A percentile compares a stretch with the other conserved stretches of the same genome.
Conservation (phyloP, 2,888 invertebrate genomes). For the Ormyrus pomaceus region DNA sequence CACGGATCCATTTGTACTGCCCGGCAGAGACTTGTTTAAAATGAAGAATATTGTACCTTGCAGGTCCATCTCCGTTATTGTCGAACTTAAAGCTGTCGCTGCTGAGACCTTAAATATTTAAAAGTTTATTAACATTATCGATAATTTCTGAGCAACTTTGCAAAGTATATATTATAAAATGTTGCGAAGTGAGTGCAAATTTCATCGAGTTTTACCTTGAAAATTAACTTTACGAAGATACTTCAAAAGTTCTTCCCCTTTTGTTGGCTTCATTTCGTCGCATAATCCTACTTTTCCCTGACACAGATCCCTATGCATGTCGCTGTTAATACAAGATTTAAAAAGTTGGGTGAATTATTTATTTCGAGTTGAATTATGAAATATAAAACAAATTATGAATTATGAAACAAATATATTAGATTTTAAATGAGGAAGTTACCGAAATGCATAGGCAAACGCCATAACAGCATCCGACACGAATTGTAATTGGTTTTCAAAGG, state of each 20-base stretch:
- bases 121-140: not conserved
- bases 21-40: slow-evolving; percentile 89
- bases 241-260: slow-evolving; percentile 89
- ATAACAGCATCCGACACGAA: slow-evolving; percentile 97
- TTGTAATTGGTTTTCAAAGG: slow-evolving; percentile 95
- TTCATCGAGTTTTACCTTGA: slow-evolving; percentile 80
- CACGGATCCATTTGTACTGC: slow-evolving; percentile 89
- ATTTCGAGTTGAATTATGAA: no score
- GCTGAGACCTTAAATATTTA: slow-evolving; percentile 82
- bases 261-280: slow-evolving; percentile 92
- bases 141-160: not conserved
- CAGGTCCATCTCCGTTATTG: slow-evolving; percentile 93
- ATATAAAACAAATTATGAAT: no score
- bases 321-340: slow-evolving; percentile 76
- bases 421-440: slow-evolving; percentile 76
- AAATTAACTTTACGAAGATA: slow-evolving; percentile 92
- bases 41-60: slow-evolving; percentile 96
- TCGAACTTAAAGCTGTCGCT: slow-evolving; percentile 95
- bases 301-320: slow-evolving; percentile 91
- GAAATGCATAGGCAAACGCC: slow-evolving; percentile 93
- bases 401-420: no score
- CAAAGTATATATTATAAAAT: not conserved
- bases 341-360: not conserved
- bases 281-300: slow-evolving; percentile 87
- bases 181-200: not conserved